phyloP scores from a whole-genome alignment of 2,888 invertebrate species.

The Agrilus cyanescens region DNA sequence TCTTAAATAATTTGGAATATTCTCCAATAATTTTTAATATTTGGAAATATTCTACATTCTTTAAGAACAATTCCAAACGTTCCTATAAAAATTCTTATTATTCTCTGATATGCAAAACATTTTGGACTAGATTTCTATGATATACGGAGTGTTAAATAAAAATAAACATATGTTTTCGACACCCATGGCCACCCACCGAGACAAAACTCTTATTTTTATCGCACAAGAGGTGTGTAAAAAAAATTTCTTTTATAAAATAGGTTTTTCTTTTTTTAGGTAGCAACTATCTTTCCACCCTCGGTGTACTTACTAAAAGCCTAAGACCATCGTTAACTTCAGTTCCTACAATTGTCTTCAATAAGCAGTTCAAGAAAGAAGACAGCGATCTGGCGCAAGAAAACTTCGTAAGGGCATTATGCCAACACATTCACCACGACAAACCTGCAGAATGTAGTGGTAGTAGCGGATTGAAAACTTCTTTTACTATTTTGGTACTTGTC shows the following conservation, averaged over 20 bases:
- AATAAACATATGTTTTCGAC: no score
- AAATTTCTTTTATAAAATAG: constrained; percentile 4
- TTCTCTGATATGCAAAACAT: no score
- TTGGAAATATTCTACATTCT: no score
- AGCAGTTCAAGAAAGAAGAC: constrained; percentile 44
- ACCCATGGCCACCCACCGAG: no score
- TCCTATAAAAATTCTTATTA: no score
- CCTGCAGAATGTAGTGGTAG: constrained; percentile 25
- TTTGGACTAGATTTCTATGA: no score
- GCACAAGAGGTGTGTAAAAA: constrained; percentile 19
- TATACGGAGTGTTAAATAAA: no score
- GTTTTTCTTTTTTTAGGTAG: constrained; percentile 27
- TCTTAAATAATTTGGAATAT: no score
- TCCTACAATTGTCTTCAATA: constrained; percentile 54
- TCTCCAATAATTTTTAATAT: no score
- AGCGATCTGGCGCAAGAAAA: constrained; percentile 44
- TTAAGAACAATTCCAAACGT: no score
- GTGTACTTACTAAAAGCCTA: constrained; percentile 43
- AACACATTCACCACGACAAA: constrained; percentile 27
- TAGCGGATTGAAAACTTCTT: constrained; percentile 5
- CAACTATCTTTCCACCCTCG: constrained; percentile 40
- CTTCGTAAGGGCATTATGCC: constrained; percentile 47
- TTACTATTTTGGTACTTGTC: no score
- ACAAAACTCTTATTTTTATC: no score
- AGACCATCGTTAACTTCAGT: constrained; percentile 47